phyloP scores from a whole-genome alignment of 2,113 vertebrate species.

The Microtus ochrogaster region DNA sequence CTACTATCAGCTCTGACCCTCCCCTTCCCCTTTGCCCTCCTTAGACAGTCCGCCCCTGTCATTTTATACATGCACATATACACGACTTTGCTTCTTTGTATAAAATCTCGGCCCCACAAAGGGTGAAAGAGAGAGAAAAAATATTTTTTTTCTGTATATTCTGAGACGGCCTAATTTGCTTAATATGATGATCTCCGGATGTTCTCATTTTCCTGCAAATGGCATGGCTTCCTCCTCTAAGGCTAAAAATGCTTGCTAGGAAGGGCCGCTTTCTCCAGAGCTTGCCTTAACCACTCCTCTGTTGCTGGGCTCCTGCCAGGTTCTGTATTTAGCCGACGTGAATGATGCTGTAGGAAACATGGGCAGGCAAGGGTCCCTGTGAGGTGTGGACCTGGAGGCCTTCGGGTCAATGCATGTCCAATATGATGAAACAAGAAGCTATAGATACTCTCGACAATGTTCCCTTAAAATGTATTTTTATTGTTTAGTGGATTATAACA shows the following conservation, averaged over 20 bases:
- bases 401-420: neutral
- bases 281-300: neutral
- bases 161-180: neutral
- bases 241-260: neutral
- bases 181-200: neutral
- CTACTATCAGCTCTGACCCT: neutral
- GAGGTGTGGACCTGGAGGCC: neutral
- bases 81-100: neutral
- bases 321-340: neutral
- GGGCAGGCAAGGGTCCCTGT: neutral
- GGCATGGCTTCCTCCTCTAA: neutral
- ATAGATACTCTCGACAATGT: neutral
- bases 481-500: neutral
- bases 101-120: neutral
- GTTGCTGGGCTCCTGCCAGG: neutral
- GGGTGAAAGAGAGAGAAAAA: no score
- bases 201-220: neutral
- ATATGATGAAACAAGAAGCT: constrained; percentile 17
- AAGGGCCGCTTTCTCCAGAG: neutral
- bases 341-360: neutral
- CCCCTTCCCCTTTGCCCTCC: neutral
- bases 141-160: no score
- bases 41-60: neutral
- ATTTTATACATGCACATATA: no score
- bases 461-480: neutral